Conservation (phyloP, 2,888 invertebrate genomes). For the Drosophila mayaguana region DNA sequence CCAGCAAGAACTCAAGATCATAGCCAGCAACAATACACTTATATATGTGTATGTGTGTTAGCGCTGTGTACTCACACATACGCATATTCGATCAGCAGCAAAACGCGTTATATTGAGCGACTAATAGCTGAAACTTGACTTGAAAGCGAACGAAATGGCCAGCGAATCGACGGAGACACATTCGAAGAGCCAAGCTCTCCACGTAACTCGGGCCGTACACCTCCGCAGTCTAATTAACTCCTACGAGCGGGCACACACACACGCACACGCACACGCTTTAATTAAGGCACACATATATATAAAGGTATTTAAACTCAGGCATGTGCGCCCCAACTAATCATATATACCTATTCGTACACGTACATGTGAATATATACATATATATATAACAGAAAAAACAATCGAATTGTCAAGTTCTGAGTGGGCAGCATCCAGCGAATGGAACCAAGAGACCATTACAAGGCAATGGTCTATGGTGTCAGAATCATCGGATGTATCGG, state of each 20-base stretch:
- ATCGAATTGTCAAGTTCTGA: constrained; percentile 30
- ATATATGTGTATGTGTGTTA: constrained; percentile 25
- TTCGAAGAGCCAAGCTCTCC: constrained; percentile 11
- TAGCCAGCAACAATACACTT: constrained; percentile 42
- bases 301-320: neutral
- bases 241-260: constrained; percentile 57
- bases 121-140: constrained; percentile 79
- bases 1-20: constrained; percentile 64
- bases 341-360: neutral
- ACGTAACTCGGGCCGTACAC: constrained; percentile 54
- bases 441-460: too few species aligned
- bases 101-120: constrained; percentile 77
- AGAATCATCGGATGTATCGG: too few species aligned
- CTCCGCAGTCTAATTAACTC: constrained; percentile 79
- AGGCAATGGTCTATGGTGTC: too few species aligned
- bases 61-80: constrained; percentile 22
- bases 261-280: constrained; percentile 45
- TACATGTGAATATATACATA: neutral
- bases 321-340: neutral
- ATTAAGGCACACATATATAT: constrained; percentile 60
- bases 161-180: constrained; percentile 22
- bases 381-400: constrained; percentile 23
- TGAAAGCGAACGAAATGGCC: constrained; percentile 72
- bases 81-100: constrained; percentile 58
- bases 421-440: too few species aligned